Conservation (phyloP, 2,888 invertebrate genomes). For the Limnephilus rhombicus region DNA sequence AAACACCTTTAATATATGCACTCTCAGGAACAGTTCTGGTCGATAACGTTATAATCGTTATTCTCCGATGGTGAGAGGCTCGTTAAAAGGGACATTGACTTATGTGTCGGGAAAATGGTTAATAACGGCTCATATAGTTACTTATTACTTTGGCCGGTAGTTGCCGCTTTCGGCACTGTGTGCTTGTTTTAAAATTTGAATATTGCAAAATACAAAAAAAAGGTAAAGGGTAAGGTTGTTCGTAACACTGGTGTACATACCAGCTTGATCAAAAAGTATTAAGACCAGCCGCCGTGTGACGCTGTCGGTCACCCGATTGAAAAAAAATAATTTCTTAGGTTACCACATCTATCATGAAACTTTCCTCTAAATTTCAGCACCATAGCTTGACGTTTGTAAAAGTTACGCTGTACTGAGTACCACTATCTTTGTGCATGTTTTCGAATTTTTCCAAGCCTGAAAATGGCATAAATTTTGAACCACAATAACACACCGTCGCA, state of each 20-base stretch:
- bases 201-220: constrained; percentile 5
- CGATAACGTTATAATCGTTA: constrained; percentile 55
- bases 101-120: constrained; percentile 51
- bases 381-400: no score
- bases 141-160: not conserved
- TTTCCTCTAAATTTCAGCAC: no score
- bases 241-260: not conserved
- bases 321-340: no score
- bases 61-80: constrained; percentile 41
- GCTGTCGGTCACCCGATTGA: no score
- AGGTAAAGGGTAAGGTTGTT: not conserved
- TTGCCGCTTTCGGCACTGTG: constrained; percentile 27
- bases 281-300: no score
- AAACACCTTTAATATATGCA: constrained; percentile 25
- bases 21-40: constrained; percentile 36
- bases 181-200: constrained; percentile 33
- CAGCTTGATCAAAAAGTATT: no score
- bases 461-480: no score
- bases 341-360: no score
- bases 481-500: no score
- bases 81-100: constrained; percentile 49
- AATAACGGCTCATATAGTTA: constrained; percentile 48
- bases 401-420: no score
- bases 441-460: no score
- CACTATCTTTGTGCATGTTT: no score